These are phyloP conservation scores for Galago senegalensis DNA, from an alignment of 2,797 vertebrate species.

Conservation along the genomic window DNA sequence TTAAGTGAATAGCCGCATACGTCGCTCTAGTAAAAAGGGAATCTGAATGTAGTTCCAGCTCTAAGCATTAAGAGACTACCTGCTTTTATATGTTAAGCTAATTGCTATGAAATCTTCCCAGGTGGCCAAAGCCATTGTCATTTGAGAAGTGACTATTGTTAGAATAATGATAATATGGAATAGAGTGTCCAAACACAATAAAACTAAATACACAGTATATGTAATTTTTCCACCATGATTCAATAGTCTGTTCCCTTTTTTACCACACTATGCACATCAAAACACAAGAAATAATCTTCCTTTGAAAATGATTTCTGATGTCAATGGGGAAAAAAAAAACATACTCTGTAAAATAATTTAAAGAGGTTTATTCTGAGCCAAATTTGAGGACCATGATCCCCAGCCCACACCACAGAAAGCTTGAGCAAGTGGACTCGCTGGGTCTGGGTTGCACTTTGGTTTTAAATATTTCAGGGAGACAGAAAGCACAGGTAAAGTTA, in stretches of 20 bases:
- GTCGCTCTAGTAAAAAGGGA: constrained; percentile 69
- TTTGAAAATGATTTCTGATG: neutral
- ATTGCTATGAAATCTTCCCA: constrained; percentile 60
- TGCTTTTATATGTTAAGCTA: constrained; percentile 63
- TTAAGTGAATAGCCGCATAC: constrained; percentile 35
- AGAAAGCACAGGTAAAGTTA: too few species aligned
- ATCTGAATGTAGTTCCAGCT: constrained; percentile 59
- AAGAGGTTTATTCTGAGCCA: neutral
- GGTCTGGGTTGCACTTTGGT: too few species aligned
- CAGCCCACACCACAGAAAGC: too few species aligned
- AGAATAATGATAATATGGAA: neutral
- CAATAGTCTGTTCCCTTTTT: neutral
- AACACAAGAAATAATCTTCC: neutral
- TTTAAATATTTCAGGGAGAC: too few species aligned
- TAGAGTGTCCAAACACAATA: too few species aligned
- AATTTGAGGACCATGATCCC: neutral
- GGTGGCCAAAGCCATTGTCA: neutral
- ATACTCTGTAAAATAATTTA: too few species aligned
- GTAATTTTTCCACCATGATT: rapidly evolving
- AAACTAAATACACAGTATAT: neutral
- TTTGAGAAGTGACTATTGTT: neutral
- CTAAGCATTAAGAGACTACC: neutral
- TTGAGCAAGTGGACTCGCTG: too few species aligned
- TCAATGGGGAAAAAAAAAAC: too few species aligned
- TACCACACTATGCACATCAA: neutral